Evolutionary conservation across 2,113 vertebrate genomes (phyloP), one percentile per base, ranked within the genome.

Genomic region (Carollia perspicillata): DNA sequence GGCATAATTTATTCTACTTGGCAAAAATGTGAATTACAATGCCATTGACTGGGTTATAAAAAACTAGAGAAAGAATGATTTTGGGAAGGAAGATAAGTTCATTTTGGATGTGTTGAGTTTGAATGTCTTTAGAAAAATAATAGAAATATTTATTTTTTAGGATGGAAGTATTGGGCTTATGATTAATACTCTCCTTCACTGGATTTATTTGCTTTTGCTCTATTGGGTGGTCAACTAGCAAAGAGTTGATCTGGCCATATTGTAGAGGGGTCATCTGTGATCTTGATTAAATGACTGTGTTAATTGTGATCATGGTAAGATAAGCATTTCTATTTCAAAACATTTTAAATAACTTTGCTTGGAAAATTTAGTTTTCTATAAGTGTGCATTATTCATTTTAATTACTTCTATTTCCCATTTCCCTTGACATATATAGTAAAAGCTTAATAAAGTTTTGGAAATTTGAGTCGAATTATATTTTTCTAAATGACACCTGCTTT

Each of bases 11-110:
- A 86, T 42, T 83, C 37, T 74, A 17, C 35, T 80, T 93, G 75
- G 17, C n/a, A 87, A 89, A 88, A 90, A 86, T 37, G 4, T 90
- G 47, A 94, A 89, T 84, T 30, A 81, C 44, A 40, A 83, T 90
- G 30, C 26, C 17, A 84, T 75, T 94, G 37, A 75, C 6, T 74
- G 71, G 55, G 18, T 40, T 89, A 96, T 66, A 68, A 68, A 77
- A 89, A 91, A 77, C 40, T 80, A 89, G 68, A 84, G 49, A 84
- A 88, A 90, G 20, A 66, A 86, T 95, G 3, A 51, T 65, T 93
- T 95, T 77, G 28, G 26, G 37, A 68, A 85, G 20, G 35, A 91
- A 28, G 23, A 85, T 51, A 88, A 75, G 18, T 75, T 95, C 35
- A 86, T 81, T 83, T 84, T 86, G 49, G 35, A 68, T 74, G 44